These are phyloP conservation scores for Alligator sinensis DNA, from an alignment of 2,113 vertebrate genomes.

Conservation along the genomic window DNA sequence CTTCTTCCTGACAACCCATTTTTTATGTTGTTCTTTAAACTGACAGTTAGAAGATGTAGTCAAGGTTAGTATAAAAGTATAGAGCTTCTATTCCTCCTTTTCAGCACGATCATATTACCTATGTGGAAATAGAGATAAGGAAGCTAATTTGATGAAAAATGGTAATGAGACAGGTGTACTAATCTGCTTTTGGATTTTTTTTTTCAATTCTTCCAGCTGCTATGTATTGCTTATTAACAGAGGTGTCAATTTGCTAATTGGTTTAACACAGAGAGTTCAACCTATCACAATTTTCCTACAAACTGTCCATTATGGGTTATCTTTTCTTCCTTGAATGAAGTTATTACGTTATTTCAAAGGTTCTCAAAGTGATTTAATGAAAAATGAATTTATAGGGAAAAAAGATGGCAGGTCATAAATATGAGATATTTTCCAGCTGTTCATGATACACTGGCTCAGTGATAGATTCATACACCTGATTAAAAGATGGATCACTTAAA, in stretches of 20 bases:
- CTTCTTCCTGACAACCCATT: not conserved
- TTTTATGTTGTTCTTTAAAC: not conserved
- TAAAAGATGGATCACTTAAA: constrained; percentile 34
- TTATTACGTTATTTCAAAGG: constrained; percentile 35
- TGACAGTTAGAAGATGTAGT: not conserved
- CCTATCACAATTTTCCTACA: not conserved
- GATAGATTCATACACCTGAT: not conserved
- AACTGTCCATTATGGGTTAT: not conserved
- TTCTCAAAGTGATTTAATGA: constrained; percentile 54
- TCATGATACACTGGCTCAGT: not conserved
- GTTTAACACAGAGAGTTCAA: not conserved
- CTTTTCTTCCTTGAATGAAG: constrained; percentile 15
- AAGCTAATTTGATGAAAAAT: not conserved
- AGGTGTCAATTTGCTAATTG: not conserved
- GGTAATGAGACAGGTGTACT: not conserved
- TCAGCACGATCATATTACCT: not conserved
- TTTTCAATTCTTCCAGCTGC: not conserved
- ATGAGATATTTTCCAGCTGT: constrained; percentile 47
- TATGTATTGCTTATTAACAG: not conserved
- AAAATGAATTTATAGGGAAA: constrained; percentile 47
- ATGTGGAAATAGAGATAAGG: not conserved
- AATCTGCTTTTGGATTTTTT: not conserved
- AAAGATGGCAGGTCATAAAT: constrained; percentile 64
- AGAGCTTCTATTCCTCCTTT: not conserved
- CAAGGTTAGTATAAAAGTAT: not conserved